phyloP scores from a whole-genome alignment of 2,888 invertebrate genomes.

The Drosophila kanekoi region DNA sequence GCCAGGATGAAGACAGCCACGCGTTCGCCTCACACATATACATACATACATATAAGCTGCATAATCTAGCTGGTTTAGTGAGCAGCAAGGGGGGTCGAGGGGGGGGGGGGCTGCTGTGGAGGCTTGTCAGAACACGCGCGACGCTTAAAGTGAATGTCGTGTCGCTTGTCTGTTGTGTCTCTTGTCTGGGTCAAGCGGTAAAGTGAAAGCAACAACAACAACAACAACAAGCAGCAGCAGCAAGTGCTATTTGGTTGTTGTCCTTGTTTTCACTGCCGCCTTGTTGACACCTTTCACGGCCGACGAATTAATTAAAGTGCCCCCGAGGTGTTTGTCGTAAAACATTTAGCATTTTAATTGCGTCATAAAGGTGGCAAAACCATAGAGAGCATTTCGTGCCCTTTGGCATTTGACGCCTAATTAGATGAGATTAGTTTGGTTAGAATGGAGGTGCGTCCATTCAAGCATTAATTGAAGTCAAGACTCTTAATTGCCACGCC shows the following conservation, averaged over 20 bases:
- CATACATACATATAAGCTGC: conserved; percentile 38
- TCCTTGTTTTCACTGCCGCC: conserved; percentile 55
- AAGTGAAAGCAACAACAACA: conserved; percentile 41
- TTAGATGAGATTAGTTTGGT: conserved; percentile 64
- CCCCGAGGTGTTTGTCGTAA: conserved; percentile 62
- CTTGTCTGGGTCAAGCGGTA: conserved; percentile 69
- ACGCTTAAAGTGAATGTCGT: conserved; percentile 47
- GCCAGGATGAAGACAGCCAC: conserved; percentile 42
- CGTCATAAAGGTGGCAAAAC: conserved; percentile 57
- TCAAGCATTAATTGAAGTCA: conserved; percentile 30
- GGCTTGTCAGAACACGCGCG: conserved; percentile 32
- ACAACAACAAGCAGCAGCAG: not conserved
- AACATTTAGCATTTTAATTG: conserved; percentile 79
- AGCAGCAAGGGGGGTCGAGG: not conserved
- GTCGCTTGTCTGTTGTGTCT: conserved; percentile 30
- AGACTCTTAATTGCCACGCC: conserved; percentile 28
- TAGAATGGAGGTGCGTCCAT: not conserved
- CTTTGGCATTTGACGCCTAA: conserved; percentile 66
- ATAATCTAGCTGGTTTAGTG: conserved; percentile 37
- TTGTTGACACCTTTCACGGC: conserved; percentile 77
- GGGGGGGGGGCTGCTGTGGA: not conserved
- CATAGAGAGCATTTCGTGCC: conserved; percentile 9
- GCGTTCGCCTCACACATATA: conserved; percentile 18
- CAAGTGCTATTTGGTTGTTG: conserved; percentile 31
- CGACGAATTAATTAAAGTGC: conserved; percentile 74